phyloP scores from a whole-genome alignment of 2,113 vertebrate genomes.

The Paramormyrops kingsleyae region DNA sequence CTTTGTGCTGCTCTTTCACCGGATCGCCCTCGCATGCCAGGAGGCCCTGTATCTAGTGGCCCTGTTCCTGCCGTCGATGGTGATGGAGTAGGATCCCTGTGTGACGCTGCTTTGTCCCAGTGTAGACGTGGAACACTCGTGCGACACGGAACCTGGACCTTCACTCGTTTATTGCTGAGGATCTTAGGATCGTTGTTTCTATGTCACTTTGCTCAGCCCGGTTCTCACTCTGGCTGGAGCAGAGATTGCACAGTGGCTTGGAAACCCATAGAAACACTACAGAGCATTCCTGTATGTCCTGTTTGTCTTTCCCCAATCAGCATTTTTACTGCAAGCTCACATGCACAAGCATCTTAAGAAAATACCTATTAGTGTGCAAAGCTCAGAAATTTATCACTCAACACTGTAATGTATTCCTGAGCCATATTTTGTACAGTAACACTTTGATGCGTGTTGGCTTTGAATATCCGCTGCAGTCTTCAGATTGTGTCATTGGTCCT shows the following conservation, averaged over 20 bases:
- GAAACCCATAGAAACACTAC: neutral
- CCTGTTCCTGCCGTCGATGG: neutral
- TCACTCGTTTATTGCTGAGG: conserved; percentile 6
- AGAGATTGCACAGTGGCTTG: neutral
- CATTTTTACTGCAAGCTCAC: neutral
- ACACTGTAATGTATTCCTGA: neutral
- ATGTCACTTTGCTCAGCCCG: neutral
- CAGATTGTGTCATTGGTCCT: neutral
- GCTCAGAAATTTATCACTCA: neutral
- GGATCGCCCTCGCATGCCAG: neutral
- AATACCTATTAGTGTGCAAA: neutral
- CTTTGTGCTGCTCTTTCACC: neutral
- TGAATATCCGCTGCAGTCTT: neutral
- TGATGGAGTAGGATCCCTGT: neutral
- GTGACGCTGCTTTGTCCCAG: neutral
- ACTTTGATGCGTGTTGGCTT: neutral
- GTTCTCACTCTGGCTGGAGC: neutral
- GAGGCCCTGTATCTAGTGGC: neutral
- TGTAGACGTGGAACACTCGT: neutral
- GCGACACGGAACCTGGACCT: neutral
- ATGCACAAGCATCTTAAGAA: neutral
- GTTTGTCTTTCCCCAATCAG: neutral
- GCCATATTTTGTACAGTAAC: neutral
- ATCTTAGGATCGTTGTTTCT: neutral
- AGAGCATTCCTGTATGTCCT: neutral